Percentiles rank a stretch among this genome's conserved stretches.
These are phyloP conservation scores for Notoglanidium macrostoma DNA, from an alignment of 2,797 vertebrate genomes.

Conservation along the genomic window DNA sequence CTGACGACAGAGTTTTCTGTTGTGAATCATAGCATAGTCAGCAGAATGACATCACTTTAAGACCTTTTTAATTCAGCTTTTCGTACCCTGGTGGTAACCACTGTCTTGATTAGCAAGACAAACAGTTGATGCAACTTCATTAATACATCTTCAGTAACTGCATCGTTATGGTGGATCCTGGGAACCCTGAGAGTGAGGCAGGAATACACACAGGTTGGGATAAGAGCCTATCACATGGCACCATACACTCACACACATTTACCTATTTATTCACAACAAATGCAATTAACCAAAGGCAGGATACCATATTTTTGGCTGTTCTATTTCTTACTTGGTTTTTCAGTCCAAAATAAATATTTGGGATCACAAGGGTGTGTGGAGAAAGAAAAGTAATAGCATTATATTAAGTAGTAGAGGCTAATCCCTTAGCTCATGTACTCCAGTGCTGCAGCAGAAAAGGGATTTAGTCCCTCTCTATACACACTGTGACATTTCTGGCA, in stretches of 20 bases:
- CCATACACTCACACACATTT: background rate
- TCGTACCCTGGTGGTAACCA: conserved; percentile 25
- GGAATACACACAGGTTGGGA: background rate
- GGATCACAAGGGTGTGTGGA: background rate
- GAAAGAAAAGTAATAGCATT: background rate
- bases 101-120: background rate
- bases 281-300: background rate
- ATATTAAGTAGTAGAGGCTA: conserved; percentile 6
- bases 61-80: background rate
- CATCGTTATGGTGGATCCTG: background rate
- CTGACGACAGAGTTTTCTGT: background rate
- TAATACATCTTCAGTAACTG: background rate
- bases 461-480: conserved; percentile 11
- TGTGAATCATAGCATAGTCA: background rate
- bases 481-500: background rate
- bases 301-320: background rate
- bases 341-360: background rate
- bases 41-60: background rate
- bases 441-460: background rate
- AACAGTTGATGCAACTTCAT: background rate
- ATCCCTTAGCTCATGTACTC: conserved; percentile 22
- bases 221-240: background rate
- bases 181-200: background rate
- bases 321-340: background rate
- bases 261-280: background rate